Base-by-base conservation (phyloP, 2,113 vertebrate genomes). In the Connochaetes taurinus region DNA sequence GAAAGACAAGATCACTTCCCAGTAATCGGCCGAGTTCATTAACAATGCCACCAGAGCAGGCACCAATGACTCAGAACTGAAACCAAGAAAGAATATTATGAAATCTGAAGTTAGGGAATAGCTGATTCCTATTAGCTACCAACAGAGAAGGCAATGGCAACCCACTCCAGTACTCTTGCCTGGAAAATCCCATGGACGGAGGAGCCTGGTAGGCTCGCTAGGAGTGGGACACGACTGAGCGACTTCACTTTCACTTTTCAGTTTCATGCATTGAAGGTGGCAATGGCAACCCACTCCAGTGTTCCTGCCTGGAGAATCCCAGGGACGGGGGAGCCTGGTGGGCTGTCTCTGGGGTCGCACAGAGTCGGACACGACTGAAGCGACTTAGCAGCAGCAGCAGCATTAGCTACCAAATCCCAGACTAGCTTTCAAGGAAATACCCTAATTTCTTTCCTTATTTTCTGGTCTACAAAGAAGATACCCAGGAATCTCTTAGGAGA, bases 61-160 rank as follows among this genome's bases (percentile, higher is more conserved):
- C 43, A n/a, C 33, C 23, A 33, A 64, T 31, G 43, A 92, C 82
- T 94, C 81, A 92, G 84, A 67, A 91, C 4, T n/a, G 17, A 96
- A 84, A 91, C 7, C 7, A 9, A 57, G 64, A 64, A 62, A 53
- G 31, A 96, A 43, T 36, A 40, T 50, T 33, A 86, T 12, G 58
- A 92, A 96, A 90, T 87, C 50, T 83, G 95, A 71, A 74, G 55
- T 52, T 7, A 97, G 93, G 52, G 78, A 96, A 81, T 9, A 14
- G 33, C 55, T 83, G 67, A 67, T 67, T 52, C 50, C 3, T 47
- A 50, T 94, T 64, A 94, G 67, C 57, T 64, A 57, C 86, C 29
- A 85, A 52, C 1, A 1, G 60, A 62, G 29, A 31, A 31, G 13
- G 60, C 60, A 62, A 15, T 62, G 29, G 29, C 60, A 62, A 1